phyloP scores from a whole-genome alignment of 2,888 invertebrate genomes.

The Allolobophora icterica region DNA sequence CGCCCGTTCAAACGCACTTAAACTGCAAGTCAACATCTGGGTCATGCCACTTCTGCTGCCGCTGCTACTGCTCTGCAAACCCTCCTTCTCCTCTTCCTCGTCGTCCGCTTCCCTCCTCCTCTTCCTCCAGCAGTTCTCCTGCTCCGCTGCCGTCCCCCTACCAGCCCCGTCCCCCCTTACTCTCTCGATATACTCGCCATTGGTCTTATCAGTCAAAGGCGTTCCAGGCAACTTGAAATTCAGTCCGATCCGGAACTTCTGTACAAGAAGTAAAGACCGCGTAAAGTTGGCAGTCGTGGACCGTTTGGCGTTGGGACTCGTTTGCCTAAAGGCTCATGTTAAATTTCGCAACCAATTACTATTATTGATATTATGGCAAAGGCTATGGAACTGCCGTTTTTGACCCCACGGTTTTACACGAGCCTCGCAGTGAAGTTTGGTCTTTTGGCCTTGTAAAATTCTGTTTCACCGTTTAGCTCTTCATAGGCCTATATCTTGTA shows the following conservation, averaged over 20 bases:
- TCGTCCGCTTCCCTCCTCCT: not conserved
- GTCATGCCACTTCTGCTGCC: not conserved
- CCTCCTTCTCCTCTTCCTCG: not conserved
- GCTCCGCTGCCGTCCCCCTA: not conserved
- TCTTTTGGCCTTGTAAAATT: not conserved
- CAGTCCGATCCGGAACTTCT: not conserved
- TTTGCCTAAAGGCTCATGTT: not conserved
- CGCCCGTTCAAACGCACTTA: constrained; percentile 10
- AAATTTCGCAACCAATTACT: not conserved
- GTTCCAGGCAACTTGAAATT: constrained; percentile 17
- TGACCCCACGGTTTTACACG: not conserved
- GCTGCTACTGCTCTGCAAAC: not conserved
- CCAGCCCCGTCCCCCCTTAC: not conserved
- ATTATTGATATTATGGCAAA: not conserved
- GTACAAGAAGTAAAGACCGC: not conserved
- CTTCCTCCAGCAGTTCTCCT: not conserved
- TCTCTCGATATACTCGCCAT: not conserved
- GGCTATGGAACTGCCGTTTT: not conserved
- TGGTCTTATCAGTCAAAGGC: not conserved
- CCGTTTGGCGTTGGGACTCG: too few relatives aligned
- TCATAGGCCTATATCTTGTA: not conserved
- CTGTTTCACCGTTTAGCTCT: not conserved
- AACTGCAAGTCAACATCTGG: not conserved
- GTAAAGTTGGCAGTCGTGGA: not conserved
- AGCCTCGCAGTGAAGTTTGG: not conserved